A percentile compares a stretch with the other conserved stretches of the same genome.
Conservation (phyloP, 92 coral and sea anemone genomes). For the Blastomussa wellsi region DNA sequence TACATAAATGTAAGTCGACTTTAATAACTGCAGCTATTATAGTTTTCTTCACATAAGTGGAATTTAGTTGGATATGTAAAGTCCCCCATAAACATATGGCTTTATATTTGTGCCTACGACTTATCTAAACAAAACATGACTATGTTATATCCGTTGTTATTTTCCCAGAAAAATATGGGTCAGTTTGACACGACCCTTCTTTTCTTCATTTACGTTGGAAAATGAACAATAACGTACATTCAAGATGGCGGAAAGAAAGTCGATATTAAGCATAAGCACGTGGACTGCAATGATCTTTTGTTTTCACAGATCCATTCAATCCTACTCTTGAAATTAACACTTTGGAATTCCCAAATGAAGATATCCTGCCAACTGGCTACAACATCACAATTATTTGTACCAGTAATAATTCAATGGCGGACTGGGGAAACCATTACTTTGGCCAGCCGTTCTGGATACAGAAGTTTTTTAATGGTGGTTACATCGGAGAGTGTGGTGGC, state of each 20-base stretch:
- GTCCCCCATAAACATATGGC: neutral
- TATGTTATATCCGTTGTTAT: no score
- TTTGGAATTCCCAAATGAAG: slow-evolving; percentile 33
- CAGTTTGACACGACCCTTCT: no score
- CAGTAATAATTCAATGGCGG: neutral
- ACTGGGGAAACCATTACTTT: no score
- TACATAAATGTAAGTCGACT: neutral
- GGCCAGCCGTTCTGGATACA: slow-evolving; percentile 27
- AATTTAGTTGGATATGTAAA: neutral
- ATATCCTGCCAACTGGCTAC: slow-evolving; percentile 29
- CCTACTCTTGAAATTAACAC: neutral
- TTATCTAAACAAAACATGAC: no score
- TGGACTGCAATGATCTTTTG: no score
- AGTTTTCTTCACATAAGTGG: neutral
- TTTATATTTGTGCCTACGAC: neutral
- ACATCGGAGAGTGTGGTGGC: slow-evolving; percentile 18
- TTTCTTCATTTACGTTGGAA: no score
- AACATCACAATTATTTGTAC: slow-evolving; percentile 44
- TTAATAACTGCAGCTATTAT: neutral
- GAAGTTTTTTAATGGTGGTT: neutral
- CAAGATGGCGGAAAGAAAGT: no score
- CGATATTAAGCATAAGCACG: no score
- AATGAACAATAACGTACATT: no score
- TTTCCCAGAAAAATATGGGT: no score
- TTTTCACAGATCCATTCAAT: neutral